Evolutionary conservation across 2,888 invertebrate species (phyloP).

Genomic region (Dicranocentrus wangi): DNA sequence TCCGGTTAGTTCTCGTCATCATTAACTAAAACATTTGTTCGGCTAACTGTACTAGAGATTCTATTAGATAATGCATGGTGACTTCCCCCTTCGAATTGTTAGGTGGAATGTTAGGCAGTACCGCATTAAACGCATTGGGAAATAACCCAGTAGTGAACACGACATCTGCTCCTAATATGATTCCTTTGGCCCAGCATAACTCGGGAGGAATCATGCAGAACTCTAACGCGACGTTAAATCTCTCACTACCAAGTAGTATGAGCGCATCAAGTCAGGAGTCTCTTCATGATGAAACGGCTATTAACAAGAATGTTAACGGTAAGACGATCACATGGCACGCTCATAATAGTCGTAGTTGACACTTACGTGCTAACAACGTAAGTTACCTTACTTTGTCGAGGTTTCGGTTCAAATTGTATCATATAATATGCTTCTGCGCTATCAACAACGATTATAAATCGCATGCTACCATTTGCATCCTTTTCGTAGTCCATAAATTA

Average conservation of each 20-base stretch:
- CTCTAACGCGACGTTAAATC: constrained; percentile 49
- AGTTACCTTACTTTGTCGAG: too few species aligned
- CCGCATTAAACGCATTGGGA: constrained; percentile 46
- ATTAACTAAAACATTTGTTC: constrained; percentile 10
- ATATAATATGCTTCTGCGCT: too few species aligned
- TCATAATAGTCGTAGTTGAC: too few species aligned
- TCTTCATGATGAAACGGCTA: constrained; percentile 45
- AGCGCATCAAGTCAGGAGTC: constrained; percentile 42
- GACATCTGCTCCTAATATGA: constrained; percentile 30
- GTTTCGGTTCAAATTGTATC: too few species aligned
- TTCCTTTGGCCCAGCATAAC: constrained; percentile 44
- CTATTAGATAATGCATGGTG: constrained; percentile 9
- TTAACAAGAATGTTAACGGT: constrained; percentile 51
- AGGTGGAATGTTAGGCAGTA: constrained; percentile 64
- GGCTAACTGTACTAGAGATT: constrained; percentile 21
- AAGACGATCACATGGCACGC: constrained; percentile 31
- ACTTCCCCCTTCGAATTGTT: constrained; percentile 21
- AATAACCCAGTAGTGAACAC: constrained; percentile 40
- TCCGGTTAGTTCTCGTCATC: constrained; percentile 1
- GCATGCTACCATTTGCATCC: too few species aligned
- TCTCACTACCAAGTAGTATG: constrained; percentile 44
- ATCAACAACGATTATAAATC: too few species aligned
- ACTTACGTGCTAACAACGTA: too few species aligned
- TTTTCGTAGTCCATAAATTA: too few species aligned
- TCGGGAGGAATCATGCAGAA: constrained; percentile 47